Conservation (phyloP, 2,113 vertebrate genomes). For the Spermophilus dauricus region DNA sequence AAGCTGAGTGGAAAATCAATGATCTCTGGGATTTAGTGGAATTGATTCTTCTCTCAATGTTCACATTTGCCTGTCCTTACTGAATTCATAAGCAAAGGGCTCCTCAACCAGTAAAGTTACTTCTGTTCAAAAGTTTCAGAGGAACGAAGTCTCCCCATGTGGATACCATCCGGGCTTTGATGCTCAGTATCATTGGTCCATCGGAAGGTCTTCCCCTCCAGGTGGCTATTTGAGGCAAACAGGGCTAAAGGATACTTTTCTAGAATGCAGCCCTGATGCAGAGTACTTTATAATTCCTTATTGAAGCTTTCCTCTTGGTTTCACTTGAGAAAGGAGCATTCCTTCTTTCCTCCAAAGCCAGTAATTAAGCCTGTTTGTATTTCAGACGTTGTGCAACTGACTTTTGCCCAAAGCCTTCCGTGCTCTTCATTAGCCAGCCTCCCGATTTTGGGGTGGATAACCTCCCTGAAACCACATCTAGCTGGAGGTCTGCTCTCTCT, state of each 20-base stretch:
- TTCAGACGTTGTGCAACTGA: constrained; percentile 68
- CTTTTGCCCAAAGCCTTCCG: constrained; percentile 67
- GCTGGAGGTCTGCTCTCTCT: constrained; percentile 66
- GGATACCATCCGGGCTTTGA: background rate
- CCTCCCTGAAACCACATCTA: constrained; percentile 57
- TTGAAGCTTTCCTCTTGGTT: constrained; percentile 73
- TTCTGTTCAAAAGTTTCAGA: background rate
- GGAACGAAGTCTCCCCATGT: background rate
- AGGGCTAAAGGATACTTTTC: background rate
- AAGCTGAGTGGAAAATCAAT: background rate
- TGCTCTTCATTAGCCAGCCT: constrained; percentile 66
- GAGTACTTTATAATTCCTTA: constrained; percentile 59
- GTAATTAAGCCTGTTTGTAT: constrained; percentile 76
- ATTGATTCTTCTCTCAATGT: background rate
- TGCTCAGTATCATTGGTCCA: background rate
- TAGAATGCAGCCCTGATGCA: background rate
- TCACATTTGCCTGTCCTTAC: background rate
- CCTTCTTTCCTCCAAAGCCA: constrained; percentile 73
- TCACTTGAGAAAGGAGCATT: constrained; percentile 72
- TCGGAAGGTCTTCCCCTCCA: background rate
- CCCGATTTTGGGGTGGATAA: constrained; percentile 46
- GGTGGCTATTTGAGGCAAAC: background rate
- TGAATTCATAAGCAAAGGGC: background rate
- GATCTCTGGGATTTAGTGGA: background rate
- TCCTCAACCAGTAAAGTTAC: background rate